Base-by-base conservation (phyloP, 2,888 invertebrate species). In the Mythimna impura region DNA sequence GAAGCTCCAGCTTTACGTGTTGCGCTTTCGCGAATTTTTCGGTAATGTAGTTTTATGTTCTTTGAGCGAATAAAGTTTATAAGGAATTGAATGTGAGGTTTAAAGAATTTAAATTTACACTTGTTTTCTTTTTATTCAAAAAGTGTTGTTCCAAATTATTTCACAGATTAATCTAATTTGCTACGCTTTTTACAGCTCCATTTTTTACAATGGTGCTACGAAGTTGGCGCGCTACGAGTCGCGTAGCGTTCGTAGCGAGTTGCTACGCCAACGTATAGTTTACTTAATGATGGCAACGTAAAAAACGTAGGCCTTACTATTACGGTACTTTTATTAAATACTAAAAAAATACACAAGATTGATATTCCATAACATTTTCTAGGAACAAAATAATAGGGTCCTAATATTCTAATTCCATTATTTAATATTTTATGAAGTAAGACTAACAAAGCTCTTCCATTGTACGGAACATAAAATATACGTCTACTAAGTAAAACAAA, bases 1-100 rank as follows among this genome's bases (percentile, higher is more conserved):
- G 95, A 95, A 95, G 91, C 89, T 87, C 88, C 87, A 83, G 85
- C 86, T 88, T 93, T 93, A 94, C 95, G 95, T 95, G 94, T 94
- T 94, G 95, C 95, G 91, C 91, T 88, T 87, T 82, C 90, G 89
- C 71, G 74, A 79, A 86, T 88, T 87, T 91, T 91, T 88, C 83
- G 86, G 90, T 87, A 87, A 88, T 88, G 86, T 83, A 88, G 84
- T 86, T 89, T 89, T 91, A 89, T 89, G 83, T 85, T 84, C 83
- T 76, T 82, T 75, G 78, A 63, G 77, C 17, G 25, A 71, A 69
- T 52, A 80, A 78, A 77, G 50, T 81, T 71, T 83, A 20, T 65
- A 52, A 52, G 25, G 9, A 67, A 63, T 73, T 76, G 47, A 63
- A 76, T 61, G 50, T 47, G 52, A 30, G 43, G 30, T 66, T 77